These are phyloP conservation scores for Drosophila anomelani DNA, from an alignment of 2,888 invertebrate species.

Conservation along the genomic window DNA sequence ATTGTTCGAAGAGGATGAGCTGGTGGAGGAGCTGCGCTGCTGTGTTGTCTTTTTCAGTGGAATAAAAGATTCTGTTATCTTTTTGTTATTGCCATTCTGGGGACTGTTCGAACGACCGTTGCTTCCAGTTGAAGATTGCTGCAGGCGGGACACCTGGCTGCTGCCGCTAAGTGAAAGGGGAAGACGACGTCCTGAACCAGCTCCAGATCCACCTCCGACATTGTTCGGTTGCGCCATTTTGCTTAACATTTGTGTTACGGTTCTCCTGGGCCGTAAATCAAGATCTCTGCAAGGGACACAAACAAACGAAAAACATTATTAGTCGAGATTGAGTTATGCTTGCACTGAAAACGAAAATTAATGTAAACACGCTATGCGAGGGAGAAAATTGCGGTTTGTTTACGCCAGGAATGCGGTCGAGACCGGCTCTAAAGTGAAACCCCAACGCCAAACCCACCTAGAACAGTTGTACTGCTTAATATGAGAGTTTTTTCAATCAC, in stretches of 20 bases:
- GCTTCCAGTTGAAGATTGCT: slow-evolving; percentile 55
- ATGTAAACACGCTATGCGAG: slow-evolving; percentile 34
- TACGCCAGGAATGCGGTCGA: slow-evolving; percentile 63
- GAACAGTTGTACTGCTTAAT: slow-evolving; percentile 51
- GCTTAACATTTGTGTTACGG: slow-evolving; percentile 71
- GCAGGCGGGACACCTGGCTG: slow-evolving; percentile 49
- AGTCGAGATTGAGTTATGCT: slow-evolving; percentile 7
- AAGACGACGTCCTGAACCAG: slow-evolving; percentile 55
- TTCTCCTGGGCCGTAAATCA: slow-evolving; percentile 31
- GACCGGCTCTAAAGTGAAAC: slow-evolving; percentile 54
- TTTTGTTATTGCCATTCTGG: slow-evolving; percentile 56
- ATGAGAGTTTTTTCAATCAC: slow-evolving; percentile 58
- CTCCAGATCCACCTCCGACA: slow-evolving; percentile 38
- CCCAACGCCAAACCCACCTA: slow-evolving; percentile 40
- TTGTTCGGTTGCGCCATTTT: slow-evolving; percentile 77
- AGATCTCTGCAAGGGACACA: slow-evolving; percentile 50
- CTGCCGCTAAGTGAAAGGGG: slow-evolving; percentile 56
- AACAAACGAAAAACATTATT: not conserved
- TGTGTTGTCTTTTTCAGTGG: slow-evolving; percentile 57
- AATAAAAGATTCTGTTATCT: slow-evolving; percentile 42
- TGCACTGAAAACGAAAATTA: slow-evolving; percentile 44
- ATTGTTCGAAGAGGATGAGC: slow-evolving; percentile 29
- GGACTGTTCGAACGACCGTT: slow-evolving; percentile 66
- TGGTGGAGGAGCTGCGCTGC: slow-evolving; percentile 19
- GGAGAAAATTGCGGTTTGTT: slow-evolving; percentile 53